These are phyloP conservation scores for Montipora capitata DNA, from an alignment of 92 coral and sea anemone species.

Conservation along the genomic window DNA sequence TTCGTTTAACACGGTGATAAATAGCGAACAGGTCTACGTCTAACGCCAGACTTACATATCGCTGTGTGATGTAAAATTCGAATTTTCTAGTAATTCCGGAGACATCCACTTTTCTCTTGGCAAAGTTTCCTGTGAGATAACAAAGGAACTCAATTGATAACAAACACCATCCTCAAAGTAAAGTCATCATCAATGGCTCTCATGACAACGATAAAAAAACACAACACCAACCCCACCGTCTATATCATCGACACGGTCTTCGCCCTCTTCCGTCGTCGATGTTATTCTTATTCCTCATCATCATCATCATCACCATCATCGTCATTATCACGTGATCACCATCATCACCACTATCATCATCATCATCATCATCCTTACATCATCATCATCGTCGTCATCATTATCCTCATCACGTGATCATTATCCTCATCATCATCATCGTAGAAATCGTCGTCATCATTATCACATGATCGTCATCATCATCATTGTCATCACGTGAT, in stretches of 20 bases:
- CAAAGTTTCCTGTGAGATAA: slow-evolving; percentile 56
- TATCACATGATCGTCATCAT: slow-evolving; percentile 6
- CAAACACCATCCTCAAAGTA: not conserved
- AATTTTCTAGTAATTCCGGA: slow-evolving; percentile 74
- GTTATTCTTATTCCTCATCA: no score
- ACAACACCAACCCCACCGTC: no score
- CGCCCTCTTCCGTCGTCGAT: no score
- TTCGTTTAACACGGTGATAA: no score
- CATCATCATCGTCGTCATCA: not conserved
- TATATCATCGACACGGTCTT: not conserved
- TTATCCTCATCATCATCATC: slow-evolving; percentile 7
- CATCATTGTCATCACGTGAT: not conserved
- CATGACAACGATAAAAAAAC: not conserved
- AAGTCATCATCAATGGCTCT: not conserved
- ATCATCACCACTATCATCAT: not conserved
- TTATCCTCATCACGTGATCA: not conserved
- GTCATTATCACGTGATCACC: not conserved
- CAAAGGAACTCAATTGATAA: not conserved
- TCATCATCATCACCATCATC: slow-evolving; percentile 16
- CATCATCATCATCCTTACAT: not conserved
- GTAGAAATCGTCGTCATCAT: not conserved
- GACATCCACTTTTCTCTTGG: slow-evolving; percentile 82
- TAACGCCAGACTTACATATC: slow-evolving; percentile 75
- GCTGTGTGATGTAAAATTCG: slow-evolving; percentile 73
- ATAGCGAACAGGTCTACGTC: not conserved